Evolutionary conservation across 2,888 invertebrate species (phyloP), one percentile per base, ranked within the genome.

Genomic region (Nineta flava): DNA sequence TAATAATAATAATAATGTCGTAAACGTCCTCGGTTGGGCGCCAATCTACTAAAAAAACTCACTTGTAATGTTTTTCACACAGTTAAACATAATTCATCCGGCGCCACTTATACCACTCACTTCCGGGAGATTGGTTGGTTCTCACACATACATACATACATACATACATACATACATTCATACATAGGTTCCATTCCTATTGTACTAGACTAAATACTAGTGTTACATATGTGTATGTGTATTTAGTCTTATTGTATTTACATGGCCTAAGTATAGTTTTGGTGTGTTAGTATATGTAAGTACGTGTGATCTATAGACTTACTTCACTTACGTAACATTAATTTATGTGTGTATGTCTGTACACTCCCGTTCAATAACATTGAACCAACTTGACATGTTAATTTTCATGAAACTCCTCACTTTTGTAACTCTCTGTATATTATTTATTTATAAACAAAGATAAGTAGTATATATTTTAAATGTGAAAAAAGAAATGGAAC

Each of bases 41-140:
- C 38, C 38, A 38, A 38, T 38, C 38, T 38, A 38, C n/a, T n/a
- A n/a, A n/a, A n/a, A n/a, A n/a, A 7, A 38, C n/a, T 38, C 38
- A 38, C 38, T 38, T 38, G 38, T 38, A 15, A 38, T 38, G 38
- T 38, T 38, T 38, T 38, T 38, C 38, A 38, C 38, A 38, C 38
- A 13, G 15, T 38, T 38, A 38, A 26, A 38, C 38, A 38, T 38
- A 38, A 38, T 38, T 38, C 38, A 38, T 38, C 38, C 38, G 38
- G 38, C 38, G 38, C 38, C 38, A 38, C 38, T 38, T 38, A 38
- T 38, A 38, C n/a, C n/a, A n/a, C 38, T 38, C n/a, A 38, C 38
- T 38, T 38, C 38, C 38, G 38, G 38, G 38, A 38, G 38, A 38
- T 38, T 38, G 43, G 13, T 42, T 41, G 9, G 17, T 17, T 13